Conservation (phyloP, 2,888 invertebrate genomes). For the Zaprionus bogoriensis region DNA sequence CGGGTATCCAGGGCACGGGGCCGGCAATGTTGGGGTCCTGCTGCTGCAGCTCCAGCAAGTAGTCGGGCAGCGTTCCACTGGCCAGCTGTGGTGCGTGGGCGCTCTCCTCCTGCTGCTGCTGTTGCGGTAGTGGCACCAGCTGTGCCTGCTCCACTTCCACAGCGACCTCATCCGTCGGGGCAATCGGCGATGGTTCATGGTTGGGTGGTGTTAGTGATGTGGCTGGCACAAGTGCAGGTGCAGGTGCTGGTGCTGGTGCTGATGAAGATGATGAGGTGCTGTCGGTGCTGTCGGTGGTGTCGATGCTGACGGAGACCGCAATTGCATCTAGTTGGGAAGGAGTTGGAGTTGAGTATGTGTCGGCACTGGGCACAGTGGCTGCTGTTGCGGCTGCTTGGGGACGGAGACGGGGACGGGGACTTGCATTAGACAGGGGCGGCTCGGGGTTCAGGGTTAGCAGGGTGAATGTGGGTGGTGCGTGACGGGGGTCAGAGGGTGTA, state of each 20-base stretch:
- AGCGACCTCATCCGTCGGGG: constrained; percentile 42
- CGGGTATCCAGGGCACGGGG: constrained; percentile 72
- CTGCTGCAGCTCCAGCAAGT: constrained; percentile 71
- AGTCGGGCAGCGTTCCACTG: constrained; percentile 62
- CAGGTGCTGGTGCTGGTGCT: constrained; percentile 50
- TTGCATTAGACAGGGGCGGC: too few species aligned
- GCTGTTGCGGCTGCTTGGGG: constrained; percentile 20
- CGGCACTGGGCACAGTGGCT: constrained; percentile 35
- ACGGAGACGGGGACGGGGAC: background rate
- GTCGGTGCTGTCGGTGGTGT: constrained; percentile 10
- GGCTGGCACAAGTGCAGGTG: constrained; percentile 51
- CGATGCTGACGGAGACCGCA: constrained; percentile 59
- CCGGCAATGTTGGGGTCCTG: constrained; percentile 75
- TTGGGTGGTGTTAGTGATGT: constrained; percentile 71
- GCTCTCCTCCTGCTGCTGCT: constrained; percentile 41
- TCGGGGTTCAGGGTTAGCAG: constrained; percentile 59
- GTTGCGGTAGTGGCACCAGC: constrained; percentile 46
- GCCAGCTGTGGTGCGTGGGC: constrained; percentile 30
- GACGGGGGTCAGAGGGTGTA: constrained; percentile 50
- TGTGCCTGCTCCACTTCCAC: constrained; percentile 78
- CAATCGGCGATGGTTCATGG: constrained; percentile 48
- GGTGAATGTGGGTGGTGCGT: constrained; percentile 56
- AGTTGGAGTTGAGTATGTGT: constrained; percentile 77
- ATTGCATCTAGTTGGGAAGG: constrained; percentile 82
- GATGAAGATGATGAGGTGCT: constrained; percentile 30